phyloP scores from a whole-genome alignment of 2,113 vertebrate species.

The Trematomus loennbergii region DNA sequence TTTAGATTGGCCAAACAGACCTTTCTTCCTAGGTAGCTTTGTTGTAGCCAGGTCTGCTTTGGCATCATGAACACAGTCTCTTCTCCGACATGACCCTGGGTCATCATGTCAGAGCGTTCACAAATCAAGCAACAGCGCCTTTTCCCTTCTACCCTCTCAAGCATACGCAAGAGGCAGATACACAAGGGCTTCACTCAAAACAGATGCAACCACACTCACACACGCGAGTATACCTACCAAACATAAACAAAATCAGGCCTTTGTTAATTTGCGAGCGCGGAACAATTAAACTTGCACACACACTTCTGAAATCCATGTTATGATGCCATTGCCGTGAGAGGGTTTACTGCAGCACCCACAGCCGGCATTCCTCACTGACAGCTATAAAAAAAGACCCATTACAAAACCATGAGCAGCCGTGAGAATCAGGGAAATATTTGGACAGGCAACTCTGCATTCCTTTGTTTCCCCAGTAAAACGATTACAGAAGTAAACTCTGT shows the following conservation, averaged over 20 bases:
- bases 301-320: slow-evolving; percentile 44
- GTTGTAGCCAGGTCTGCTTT: slow-evolving; percentile 43
- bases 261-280: slow-evolving; percentile 27
- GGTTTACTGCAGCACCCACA: slow-evolving; percentile 63
- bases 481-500: slow-evolving; percentile 36
- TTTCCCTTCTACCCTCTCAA: slow-evolving; percentile 22
- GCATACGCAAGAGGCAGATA: slow-evolving; percentile 47
- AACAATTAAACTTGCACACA: slow-evolving; percentile 30
- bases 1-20: slow-evolving; percentile 53
- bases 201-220: slow-evolving; percentile 62
- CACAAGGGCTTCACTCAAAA: slow-evolving; percentile 60
- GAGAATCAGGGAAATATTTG: slow-evolving; percentile 70
- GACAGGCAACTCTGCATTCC: slow-evolving; percentile 61
- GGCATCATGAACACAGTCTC: slow-evolving; percentile 63
- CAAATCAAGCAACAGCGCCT: slow-evolving; percentile 69
- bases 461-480: slow-evolving; percentile 62
- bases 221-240: slow-evolving; percentile 40
- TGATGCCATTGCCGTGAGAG: slow-evolving; percentile 73
- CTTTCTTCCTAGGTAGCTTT: slow-evolving; percentile 43
- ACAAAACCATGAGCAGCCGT: slow-evolving; percentile 65
- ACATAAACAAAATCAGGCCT: slow-evolving; percentile 67
- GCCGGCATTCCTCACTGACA: slow-evolving; percentile 73
- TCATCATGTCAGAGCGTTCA: slow-evolving; percentile 75
- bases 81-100: slow-evolving; percentile 70
- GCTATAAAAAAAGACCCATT: slow-evolving; percentile 68